These are phyloP conservation scores for Drosophila navojoa DNA, from an alignment of 1,140 invertebrate species.

Conservation along the genomic window DNA sequence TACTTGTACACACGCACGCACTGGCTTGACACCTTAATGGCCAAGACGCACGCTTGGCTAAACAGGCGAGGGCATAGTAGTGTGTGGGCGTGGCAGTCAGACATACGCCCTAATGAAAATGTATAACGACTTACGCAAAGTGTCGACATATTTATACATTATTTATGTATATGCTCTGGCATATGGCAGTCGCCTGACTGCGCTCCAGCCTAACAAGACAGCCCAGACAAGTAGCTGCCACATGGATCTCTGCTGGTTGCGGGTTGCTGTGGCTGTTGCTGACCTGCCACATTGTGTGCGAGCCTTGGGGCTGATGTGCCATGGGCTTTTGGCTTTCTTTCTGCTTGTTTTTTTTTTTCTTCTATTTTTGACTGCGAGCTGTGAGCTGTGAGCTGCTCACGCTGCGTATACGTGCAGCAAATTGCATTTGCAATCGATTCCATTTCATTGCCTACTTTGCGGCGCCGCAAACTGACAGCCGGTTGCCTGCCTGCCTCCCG, in stretches of 20 bases:
- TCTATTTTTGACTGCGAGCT: no score
- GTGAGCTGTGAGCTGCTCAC: slow-evolving; percentile 11
- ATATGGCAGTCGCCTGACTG: slow-evolving; percentile 40
- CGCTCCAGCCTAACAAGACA: slow-evolving; percentile 17
- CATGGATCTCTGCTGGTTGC: not conserved
- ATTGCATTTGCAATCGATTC: slow-evolving; percentile 47
- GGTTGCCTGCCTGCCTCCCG: not conserved
- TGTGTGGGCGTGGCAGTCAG: slow-evolving; percentile 6
- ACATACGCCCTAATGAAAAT: slow-evolving; percentile 43
- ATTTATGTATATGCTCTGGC: slow-evolving; percentile 35
- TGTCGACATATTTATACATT: slow-evolving; percentile 48
- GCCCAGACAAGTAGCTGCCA: slow-evolving; percentile 4
- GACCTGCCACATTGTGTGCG: slow-evolving; percentile 16
- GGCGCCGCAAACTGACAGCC: slow-evolving; percentile 20
- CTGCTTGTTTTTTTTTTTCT: no score
- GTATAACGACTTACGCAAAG: slow-evolving; percentile 46
- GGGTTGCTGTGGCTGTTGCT: not conserved
- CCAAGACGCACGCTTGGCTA: slow-evolving; percentile 55
- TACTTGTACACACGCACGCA: slow-evolving; percentile 4
- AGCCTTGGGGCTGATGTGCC: not conserved
- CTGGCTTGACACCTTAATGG: slow-evolving; percentile 74
- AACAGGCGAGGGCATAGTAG: not conserved
- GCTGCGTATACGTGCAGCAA: slow-evolving; percentile 44
- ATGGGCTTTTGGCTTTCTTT: slow-evolving; percentile 13
- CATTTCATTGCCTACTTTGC: slow-evolving; percentile 67